Evolutionary conservation across 53 echinoderm and acorn worm species (phyloP), one percentile per base, ranked within the genome.

Genomic region (Mesocentrotus franciscanus): DNA sequence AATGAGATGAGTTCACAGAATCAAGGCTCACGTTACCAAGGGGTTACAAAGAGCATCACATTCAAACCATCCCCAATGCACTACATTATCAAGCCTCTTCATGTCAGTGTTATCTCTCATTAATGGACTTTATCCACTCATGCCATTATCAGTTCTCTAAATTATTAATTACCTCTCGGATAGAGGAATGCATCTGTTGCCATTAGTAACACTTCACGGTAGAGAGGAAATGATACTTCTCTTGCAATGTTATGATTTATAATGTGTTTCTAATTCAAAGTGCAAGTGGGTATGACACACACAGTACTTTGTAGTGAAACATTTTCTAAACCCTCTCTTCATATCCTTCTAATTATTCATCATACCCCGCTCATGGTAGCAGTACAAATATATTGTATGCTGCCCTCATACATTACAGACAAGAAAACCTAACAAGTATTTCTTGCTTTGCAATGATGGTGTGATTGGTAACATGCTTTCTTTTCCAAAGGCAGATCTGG

Each of bases 341-440:
- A 32, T 30, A 32, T 1, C 30, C 33, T 76, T n/a, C n/a, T n/a
- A n/a, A n/a, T n/a, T n/a, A n/a, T n/a, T 33, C 49, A 12, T 76
- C 30, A 32, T 30, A 32, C 4, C 30, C 33, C 33, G 39, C 36
- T 39, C 22, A 81, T 81, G 81, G 1, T 15, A 59, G 59, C 87
- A n/a, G 87, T 27, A 14, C 57, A 59, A 87, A 87, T 13, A 18
- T 26, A 13, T 58, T 2, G n/a, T 57, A 56, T 87, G 22, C 56
- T 58, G 87, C 87, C 87, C 87, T 87, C 87, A 87, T n/a, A n/a
- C 87, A n/a, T 11, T 27, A 27, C 9, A 57, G 58, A 58, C 59
- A 87, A 87, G 87, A 57, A 14, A 87, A 58, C 4, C 58, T 87
- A 7, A 85, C n/a, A 39, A 36, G 42, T 81, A 42, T 20, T 18